These are phyloP conservation scores for Girardia tigrina DNA, from an alignment of 2,888 invertebrate genomes.

Conservation along the genomic window DNA sequence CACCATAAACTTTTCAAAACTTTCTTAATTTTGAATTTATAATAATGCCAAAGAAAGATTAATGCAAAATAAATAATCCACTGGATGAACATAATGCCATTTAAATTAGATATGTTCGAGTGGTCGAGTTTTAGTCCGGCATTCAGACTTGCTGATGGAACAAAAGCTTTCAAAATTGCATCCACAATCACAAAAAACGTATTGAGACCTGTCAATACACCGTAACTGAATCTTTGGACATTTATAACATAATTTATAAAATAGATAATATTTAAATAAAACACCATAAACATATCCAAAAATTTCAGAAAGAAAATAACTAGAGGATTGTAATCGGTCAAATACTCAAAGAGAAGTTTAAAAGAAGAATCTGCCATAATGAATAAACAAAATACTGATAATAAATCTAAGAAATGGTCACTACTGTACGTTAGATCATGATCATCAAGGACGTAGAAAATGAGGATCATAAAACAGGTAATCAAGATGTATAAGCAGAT, in stretches of 20 bases:
- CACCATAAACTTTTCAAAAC: background rate
- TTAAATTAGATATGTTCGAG: background rate
- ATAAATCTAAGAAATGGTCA: background rate
- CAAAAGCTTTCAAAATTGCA: background rate
- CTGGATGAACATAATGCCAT: background rate
- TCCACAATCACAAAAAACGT: background rate
- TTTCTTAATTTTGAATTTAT: background rate
- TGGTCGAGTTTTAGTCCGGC: background rate
- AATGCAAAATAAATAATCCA: background rate
- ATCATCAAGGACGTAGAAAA: background rate
- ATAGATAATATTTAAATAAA: conserved; percentile 23
- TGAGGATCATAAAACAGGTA: background rate
- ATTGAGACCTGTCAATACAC: background rate
- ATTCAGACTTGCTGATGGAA: conserved; percentile 4
- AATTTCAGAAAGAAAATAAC: background rate
- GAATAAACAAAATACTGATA: background rate
- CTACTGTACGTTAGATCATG: background rate
- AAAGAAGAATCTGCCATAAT: background rate
- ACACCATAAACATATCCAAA: background rate
- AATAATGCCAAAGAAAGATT: conserved; percentile 5
- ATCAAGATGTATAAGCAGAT: background rate
- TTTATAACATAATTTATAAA: background rate
- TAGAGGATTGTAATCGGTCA: background rate
- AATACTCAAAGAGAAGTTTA: background rate
- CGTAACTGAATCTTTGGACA: background rate